phyloP scores from a whole-genome alignment of 2,797 vertebrate species.

The Sarcophilus harrisii region DNA sequence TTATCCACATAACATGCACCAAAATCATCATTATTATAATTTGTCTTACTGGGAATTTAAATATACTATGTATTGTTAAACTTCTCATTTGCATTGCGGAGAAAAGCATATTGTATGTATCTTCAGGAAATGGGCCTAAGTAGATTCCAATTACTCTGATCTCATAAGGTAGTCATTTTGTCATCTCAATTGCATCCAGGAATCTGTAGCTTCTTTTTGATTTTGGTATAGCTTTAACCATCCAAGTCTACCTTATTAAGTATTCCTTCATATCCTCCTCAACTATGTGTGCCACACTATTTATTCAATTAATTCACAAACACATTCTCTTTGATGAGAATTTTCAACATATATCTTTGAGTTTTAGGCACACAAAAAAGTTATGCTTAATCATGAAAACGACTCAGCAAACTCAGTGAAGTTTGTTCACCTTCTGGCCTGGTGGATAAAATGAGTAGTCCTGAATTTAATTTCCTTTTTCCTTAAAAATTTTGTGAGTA shows the following conservation, averaged over 20 bases:
- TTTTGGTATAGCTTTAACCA: background rate
- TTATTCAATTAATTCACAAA: background rate
- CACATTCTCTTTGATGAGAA: conserved; percentile 26
- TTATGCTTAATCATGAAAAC: background rate
- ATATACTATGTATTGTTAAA: background rate
- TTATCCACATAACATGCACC: background rate
- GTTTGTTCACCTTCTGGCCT: background rate
- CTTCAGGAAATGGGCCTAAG: background rate
- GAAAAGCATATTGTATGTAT: background rate
- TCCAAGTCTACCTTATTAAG: background rate
- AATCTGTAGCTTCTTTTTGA: background rate
- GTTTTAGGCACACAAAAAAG: background rate
- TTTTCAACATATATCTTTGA: background rate
- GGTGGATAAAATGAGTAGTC: background rate
- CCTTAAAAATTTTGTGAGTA: background rate
- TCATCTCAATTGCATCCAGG: background rate
- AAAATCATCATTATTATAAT: background rate
- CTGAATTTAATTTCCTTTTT: conserved; percentile 1
- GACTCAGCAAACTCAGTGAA: background rate
- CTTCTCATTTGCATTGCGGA: background rate
- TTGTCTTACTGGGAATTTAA: background rate
- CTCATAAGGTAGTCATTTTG: background rate
- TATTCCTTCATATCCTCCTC: conserved; percentile 12
- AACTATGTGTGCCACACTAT: background rate
- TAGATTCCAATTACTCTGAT: background rate